Evolutionary conservation across 2,888 invertebrate species (phyloP).

Genomic region (Parapristionchus giblindavisi): DNA sequence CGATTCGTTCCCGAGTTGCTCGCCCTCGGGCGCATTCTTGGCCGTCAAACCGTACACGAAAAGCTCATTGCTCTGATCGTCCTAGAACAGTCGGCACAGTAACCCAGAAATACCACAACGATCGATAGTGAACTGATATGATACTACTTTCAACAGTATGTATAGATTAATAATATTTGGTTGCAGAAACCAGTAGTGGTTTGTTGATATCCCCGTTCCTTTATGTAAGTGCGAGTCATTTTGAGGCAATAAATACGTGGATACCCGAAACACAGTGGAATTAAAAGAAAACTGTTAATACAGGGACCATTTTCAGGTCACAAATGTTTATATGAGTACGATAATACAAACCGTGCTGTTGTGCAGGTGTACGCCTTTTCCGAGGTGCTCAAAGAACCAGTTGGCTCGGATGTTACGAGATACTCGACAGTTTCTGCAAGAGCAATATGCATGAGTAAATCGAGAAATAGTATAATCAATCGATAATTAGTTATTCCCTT

Average conservation of each 20-base stretch:
- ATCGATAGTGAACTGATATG: background rate
- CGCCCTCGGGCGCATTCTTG: background rate
- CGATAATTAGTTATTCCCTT: no score
- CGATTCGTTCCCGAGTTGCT: background rate
- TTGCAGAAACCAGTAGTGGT: no score
- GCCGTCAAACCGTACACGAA: constrained; percentile 36
- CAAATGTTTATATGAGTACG: no score
- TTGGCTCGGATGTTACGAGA: constrained; percentile 80
- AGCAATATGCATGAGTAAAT: constrained; percentile 76
- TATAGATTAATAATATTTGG: no score
- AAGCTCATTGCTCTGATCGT: constrained; percentile 23
- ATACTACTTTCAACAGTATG: no score
- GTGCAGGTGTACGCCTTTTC: constrained; percentile 45
- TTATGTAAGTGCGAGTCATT: no score
- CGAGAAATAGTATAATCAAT: no score
- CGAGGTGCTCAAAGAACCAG: constrained; percentile 78
- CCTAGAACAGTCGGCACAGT: constrained; percentile 15
- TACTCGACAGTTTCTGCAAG: constrained; percentile 75
- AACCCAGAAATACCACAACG: background rate
- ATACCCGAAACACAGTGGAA: no score
- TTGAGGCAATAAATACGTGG: no score
- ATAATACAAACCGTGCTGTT: constrained; percentile 17
- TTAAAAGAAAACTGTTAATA: background rate
- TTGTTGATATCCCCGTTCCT: no score
- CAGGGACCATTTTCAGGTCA: background rate